Base-by-base conservation (phyloP, 2,888 invertebrate genomes). In the Chrysolina oricalcia region DNA sequence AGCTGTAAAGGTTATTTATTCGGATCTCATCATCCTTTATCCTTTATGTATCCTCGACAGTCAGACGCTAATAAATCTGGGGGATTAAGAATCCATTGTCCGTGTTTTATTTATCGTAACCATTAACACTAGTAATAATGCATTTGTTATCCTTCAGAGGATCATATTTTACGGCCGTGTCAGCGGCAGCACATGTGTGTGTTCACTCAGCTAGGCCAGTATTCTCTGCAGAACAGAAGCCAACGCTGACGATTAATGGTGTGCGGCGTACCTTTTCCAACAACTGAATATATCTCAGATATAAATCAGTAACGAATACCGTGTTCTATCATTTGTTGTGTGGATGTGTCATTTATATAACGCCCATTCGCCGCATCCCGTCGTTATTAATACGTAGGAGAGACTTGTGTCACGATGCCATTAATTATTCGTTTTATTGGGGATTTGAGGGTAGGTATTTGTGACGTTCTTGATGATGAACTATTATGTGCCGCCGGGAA, bases 91-190 rank as follows among this genome's bases (percentile, higher is more conserved):
- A 88, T 86, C 88, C 87, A 88, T 88, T 88, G 88, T 88, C 87
- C 87, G 86, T 83, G 85, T 86, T 87, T 88, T 88, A 88, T 88
- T 88, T 88, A 88, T 88, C 87, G 87, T 87, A 87, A 88, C 88
- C 88, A 88, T 88, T 88, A 88, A 88, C 89, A 88, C 87, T 87
- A 87, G 88, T 88, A 88, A 89, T 89, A 89, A 89, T 89, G 88
- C 89, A 88, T 88, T 89, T 88, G 88, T 89, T 88, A 89, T 88
- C 88, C 88, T 87, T 87, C 87, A 85, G 85, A 87, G 87, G 83
- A 87, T 87, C 87, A 87, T 88, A 87, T 88, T 87, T 88, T 87
- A 86, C 84, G 81, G 84, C 75, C 80, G 81, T 85, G 86, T 86
- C 87, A 86, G 84, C 86, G 84, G 86, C 87, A 87, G 87, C 87